Evolutionary conservation across 2,113 vertebrate genomes (phyloP).

Genomic region (Oophaga pumilio): DNA sequence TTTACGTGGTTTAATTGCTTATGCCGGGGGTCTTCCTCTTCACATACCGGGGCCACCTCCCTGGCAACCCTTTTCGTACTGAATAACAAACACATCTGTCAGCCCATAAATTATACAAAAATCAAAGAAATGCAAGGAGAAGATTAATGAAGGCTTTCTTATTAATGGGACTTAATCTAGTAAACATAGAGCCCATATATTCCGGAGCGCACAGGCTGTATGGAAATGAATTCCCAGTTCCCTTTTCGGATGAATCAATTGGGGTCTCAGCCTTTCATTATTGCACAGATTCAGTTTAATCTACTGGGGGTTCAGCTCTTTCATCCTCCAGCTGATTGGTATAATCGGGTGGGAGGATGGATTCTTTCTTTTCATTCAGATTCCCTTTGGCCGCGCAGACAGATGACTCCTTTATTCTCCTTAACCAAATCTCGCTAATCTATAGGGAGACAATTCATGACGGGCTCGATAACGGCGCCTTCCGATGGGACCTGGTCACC

Average conservation of each 20-base stretch:
- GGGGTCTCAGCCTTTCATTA: constrained; percentile 48
- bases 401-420: constrained; percentile 28
- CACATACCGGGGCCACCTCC: constrained; percentile 39
- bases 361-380: constrained; percentile 51
- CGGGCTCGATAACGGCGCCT: background rate
- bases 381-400: constrained; percentile 26
- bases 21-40: constrained; percentile 21
- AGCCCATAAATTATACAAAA: constrained; percentile 47
- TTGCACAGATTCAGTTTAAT: constrained; percentile 48
- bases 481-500: background rate
- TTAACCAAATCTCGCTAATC: constrained; percentile 50
- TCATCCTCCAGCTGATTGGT: constrained; percentile 32
- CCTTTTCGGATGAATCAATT: constrained; percentile 40
- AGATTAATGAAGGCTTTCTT: constrained; percentile 44
- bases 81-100: constrained; percentile 57
- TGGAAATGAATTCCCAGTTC: constrained; percentile 53
- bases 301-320: constrained; percentile 19
- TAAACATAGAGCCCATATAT: constrained; percentile 50
- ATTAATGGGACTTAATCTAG: constrained; percentile 53
- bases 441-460: constrained; percentile 29
- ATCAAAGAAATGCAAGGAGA: constrained; percentile 35
- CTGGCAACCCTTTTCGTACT: constrained; percentile 43
- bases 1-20: constrained; percentile 10
- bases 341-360: constrained; percentile 53
- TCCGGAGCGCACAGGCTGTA: constrained; percentile 48